These are phyloP conservation scores for Trachelus iudaicus DNA, from an alignment of 2,888 invertebrate genomes.

Conservation along the genomic window DNA sequence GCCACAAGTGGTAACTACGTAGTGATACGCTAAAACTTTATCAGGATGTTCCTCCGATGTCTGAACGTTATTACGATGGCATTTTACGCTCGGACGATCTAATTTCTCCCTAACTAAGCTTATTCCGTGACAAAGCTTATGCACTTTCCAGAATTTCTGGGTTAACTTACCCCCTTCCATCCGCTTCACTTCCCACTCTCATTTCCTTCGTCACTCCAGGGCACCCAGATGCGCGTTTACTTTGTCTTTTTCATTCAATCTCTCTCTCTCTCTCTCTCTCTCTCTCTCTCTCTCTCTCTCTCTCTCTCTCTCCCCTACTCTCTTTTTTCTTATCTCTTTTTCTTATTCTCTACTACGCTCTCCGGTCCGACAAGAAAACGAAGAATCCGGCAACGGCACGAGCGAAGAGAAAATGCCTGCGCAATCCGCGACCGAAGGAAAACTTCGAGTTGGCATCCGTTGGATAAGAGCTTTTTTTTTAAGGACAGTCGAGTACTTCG, in stretches of 20 bases:
- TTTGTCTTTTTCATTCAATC: neutral
- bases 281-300: no score
- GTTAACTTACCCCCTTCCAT: conserved; percentile 30
- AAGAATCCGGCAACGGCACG: neutral
- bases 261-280: no score
- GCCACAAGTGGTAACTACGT: neutral
- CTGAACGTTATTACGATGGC: conserved; percentile 47
- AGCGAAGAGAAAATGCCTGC: neutral
- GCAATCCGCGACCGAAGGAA: neutral
- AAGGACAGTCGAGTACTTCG: neutral
- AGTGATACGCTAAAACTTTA: neutral
- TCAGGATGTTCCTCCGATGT: neutral
- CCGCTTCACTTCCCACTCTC: conserved; percentile 4
- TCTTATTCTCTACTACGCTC: neutral
- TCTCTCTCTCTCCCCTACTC: no score
- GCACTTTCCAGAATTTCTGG: conserved; percentile 47
- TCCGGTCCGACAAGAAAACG: neutral
- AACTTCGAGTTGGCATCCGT: neutral
- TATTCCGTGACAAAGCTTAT: conserved; percentile 53
- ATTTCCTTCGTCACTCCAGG: neutral
- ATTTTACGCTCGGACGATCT: conserved; percentile 48
- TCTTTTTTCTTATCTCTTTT: neutral
- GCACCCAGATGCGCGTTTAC: neutral
- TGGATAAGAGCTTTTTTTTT: neutral
- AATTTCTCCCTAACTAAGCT: conserved; percentile 51